A percentile compares a stretch with the other conserved stretches of the same genome.
These are phyloP conservation scores for Drosophila rhopaloa DNA, from an alignment of 1,140 invertebrate species.

Conservation along the genomic window DNA sequence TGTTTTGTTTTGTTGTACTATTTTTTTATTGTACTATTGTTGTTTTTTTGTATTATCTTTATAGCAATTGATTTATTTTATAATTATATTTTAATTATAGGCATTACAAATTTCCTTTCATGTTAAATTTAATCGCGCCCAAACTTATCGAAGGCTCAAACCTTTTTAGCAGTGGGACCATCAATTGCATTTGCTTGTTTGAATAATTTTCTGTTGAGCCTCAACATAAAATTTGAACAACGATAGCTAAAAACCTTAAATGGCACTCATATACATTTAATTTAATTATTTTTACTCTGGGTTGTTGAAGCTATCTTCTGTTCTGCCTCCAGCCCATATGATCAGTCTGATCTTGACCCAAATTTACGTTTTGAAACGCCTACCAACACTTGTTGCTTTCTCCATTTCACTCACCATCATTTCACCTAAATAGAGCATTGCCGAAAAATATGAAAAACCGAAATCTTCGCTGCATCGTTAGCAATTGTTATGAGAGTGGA, in stretches of 20 bases:
- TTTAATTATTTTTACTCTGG: too few species aligned
- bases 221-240: not conserved
- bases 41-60: too few species aligned
- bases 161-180: not conserved
- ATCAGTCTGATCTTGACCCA: conserved; percentile 24
- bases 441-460: conserved; percentile 15
- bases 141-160: not conserved
- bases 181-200: not conserved
- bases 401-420: conserved; percentile 15
- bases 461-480: conserved; percentile 22
- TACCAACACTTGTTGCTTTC: conserved; percentile 41
- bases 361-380: conserved; percentile 18
- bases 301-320: too few species aligned
- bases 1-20: too few species aligned
- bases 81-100: too few species aligned
- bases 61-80: too few species aligned
- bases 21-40: too few species aligned
- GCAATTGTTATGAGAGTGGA: conserved; percentile 21
- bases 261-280: too few species aligned
- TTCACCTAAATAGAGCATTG: not conserved
- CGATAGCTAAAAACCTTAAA: too few species aligned
- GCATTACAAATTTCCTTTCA: too few species aligned
- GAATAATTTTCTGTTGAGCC: conserved; percentile 5
- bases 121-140: not conserved
- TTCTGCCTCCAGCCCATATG: not conserved